A percentile compares a stretch with the other conserved stretches of the same genome.
Evolutionary conservation across 92 coral and sea anemone species (phyloP).

Genomic region (Phymanthus crucifer): DNA sequence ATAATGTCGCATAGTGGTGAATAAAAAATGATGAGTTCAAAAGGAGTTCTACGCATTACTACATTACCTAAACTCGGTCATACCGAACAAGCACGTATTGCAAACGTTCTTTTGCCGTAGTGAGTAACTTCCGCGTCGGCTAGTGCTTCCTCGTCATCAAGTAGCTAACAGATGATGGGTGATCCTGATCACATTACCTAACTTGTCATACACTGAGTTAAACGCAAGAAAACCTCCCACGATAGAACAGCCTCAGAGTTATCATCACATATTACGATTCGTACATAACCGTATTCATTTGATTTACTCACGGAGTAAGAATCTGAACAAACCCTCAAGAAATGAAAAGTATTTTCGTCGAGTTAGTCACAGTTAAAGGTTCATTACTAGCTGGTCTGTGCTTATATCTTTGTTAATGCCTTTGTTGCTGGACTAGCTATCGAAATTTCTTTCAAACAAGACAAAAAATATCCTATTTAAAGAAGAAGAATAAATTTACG

Average conservation of each 20-base stretch:
- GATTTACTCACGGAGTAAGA: not conserved
- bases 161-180: not conserved
- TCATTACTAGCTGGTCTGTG: not conserved
- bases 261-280: not conserved
- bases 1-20: conserved; percentile 25
- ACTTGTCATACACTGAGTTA: not conserved
- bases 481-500: not conserved
- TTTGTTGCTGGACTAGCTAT: not conserved
- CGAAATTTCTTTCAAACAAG: not conserved
- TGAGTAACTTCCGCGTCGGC: not conserved
- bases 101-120: not conserved
- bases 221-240: not conserved
- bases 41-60: conserved; percentile 2
- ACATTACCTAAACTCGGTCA: conserved; percentile 3
- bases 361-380: not conserved
- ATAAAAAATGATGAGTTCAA: conserved; percentile 19
- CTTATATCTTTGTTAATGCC: not conserved
- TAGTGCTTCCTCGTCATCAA: not conserved
- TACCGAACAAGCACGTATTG: not conserved
- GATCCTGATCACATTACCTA: not conserved
- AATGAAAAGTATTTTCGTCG: not conserved
- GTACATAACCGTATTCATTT: too few species aligned
- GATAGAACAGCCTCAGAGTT: too few species aligned
- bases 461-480: not conserved
- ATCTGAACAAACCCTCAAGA: not conserved